Conservation (phyloP, 2,888 invertebrate genomes). For the Scaptomyza cyrtandrae region DNA sequence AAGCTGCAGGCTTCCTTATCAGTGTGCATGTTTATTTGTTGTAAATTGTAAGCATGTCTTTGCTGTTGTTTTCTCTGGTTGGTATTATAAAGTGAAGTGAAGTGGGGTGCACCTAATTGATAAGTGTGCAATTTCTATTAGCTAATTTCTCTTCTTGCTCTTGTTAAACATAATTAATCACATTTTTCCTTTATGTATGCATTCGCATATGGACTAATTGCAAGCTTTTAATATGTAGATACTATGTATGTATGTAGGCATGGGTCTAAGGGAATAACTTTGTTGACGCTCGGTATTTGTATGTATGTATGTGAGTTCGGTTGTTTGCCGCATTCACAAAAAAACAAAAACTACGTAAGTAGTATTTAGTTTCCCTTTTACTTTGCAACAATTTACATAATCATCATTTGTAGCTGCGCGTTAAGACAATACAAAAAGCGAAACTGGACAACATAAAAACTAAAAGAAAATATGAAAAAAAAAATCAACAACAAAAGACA, state of each 20-base stretch:
- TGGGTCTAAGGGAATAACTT: slow-evolving; percentile 35
- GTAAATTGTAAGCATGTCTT: not conserved
- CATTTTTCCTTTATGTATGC: slow-evolving; percentile 25
- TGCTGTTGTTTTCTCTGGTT: slow-evolving; percentile 8
- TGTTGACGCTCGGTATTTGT: slow-evolving; percentile 18
- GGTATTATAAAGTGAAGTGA: slow-evolving; percentile 42
- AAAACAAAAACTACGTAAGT: slow-evolving; percentile 18
- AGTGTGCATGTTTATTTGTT: slow-evolving; percentile 28
- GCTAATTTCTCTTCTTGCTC: slow-evolving; percentile 43
- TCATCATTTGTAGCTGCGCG: slow-evolving; percentile 58
- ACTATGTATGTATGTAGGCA: slow-evolving; percentile 25
- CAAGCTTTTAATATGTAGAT: slow-evolving; percentile 25
- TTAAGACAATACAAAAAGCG: slow-evolving; percentile 47
- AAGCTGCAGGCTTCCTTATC: slow-evolving; percentile 64
- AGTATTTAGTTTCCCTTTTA: slow-evolving; percentile 79
- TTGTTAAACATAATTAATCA: slow-evolving; percentile 67
- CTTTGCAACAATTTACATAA: slow-evolving; percentile 76
- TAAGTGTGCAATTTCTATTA: slow-evolving; percentile 39
- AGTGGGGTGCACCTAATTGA: slow-evolving; percentile 48
- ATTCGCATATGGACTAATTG: slow-evolving; percentile 46
- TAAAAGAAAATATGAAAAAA: slow-evolving; percentile 22
- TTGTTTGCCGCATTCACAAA: slow-evolving; percentile 26
- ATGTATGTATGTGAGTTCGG: slow-evolving; percentile 24
- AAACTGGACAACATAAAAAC: slow-evolving; percentile 44
- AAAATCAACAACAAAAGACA: slow-evolving; percentile 33